Base-by-base conservation (phyloP, 1,140 invertebrate genomes). In the Calliopsis andreniformis region DNA sequence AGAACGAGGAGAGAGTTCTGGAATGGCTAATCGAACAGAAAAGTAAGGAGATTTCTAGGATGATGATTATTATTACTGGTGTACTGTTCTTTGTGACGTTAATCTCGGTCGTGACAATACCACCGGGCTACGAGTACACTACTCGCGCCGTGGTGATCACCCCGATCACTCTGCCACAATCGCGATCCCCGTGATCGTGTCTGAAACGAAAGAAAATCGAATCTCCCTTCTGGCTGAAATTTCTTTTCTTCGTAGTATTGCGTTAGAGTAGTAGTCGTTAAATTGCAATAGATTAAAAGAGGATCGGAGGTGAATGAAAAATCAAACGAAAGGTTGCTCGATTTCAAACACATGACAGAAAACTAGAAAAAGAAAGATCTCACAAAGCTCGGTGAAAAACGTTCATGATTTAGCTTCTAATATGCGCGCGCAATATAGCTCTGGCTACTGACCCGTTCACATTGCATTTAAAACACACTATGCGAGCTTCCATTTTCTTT, bases 1-100 rank as follows among this genome's bases (percentile, higher is more conserved):
- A 95, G 93, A 96, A 98, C 90, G 97, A 98, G 95, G 96, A 97
- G 92, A 96, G 96, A 94, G 97, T 98, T 93, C 95, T 98, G 93
- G 96, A 97, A 94, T 98, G 97, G 97, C 95, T 98, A 93, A 94
- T 97, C 94, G 95, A 97, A 94, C 96, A 98, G 94, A 97, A 97
- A 95, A 97, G 96, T 97, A 97, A 97, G 96, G 86, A 91, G 90
- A 91, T 90, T 91, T 89, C 86, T 90, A 91, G 89, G 89, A 91
- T 92, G 89, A 92, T 92, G 91, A 92, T 92, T 89, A 91, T 92
- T 88, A 92, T 91, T 85, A 92, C 89, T 89, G 91, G 91, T 89
- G 90, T 92, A 91, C 87, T 92, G 87, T 92, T 92, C 88, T 90
- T 92, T 92, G 90, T 91, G 86, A 92, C 91, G 87, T 90, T 92